A percentile compares a stretch with the other conserved stretches of the same genome.
Conservation (phyloP, 2,113 vertebrate genomes). For the Rhinichthys klamathensis region DNA sequence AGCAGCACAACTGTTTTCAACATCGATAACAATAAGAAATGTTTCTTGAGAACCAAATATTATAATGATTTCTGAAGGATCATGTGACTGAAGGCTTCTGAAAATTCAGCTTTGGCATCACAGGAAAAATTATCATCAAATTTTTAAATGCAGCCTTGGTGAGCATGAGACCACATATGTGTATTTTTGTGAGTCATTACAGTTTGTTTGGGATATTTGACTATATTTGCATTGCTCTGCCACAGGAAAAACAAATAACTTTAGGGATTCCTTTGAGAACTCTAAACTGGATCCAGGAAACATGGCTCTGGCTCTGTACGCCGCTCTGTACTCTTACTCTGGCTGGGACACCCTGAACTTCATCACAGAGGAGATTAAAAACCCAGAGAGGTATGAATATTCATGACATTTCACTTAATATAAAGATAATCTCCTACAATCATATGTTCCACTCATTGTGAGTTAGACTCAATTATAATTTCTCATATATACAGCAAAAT, state of each 20-base stretch:
- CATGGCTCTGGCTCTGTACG: constrained; percentile 80
- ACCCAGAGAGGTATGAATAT: constrained; percentile 76
- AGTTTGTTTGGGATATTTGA: background rate
- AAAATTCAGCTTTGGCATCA: background rate
- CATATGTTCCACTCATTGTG: no score
- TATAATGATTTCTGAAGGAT: background rate
- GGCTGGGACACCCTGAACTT: constrained; percentile 85
- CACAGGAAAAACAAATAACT: constrained; percentile 76
- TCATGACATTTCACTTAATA: background rate
- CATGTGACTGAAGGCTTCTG: background rate
- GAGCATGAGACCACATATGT: background rate
- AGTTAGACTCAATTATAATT: no score
- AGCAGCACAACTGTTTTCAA: background rate
- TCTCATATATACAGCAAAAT: no score
- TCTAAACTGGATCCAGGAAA: constrained; percentile 76
- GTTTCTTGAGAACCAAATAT: background rate
- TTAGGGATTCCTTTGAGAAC: constrained; percentile 75
- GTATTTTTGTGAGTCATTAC: background rate
- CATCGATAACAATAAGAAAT: background rate
- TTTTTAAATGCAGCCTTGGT: background rate
- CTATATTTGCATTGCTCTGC: background rate
- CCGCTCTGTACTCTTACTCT: constrained; percentile 82
- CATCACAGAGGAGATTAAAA: constrained; percentile 83
- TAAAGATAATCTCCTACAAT: no score
- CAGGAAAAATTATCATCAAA: no score